A percentile compares a stretch with the other conserved stretches of the same genome.
Evolutionary conservation across 2,888 invertebrate genomes (phyloP).

Genomic region (Eupithecia dodoneata): DNA sequence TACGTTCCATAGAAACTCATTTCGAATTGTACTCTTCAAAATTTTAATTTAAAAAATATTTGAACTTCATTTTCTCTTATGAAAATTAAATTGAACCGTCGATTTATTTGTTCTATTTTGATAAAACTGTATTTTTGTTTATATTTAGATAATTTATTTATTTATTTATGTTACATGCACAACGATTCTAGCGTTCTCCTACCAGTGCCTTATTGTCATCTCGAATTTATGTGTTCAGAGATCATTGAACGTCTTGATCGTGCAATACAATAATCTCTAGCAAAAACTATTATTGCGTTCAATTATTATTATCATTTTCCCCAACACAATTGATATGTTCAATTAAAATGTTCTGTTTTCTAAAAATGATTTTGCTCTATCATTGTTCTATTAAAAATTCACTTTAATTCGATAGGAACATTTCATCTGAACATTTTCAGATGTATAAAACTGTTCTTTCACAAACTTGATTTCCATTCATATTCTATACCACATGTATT

Average conservation of each 20-base stretch:
- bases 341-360: slow-evolving; percentile 60
- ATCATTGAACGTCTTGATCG: slow-evolving; percentile 46
- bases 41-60: slow-evolving; percentile 61
- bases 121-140: slow-evolving; percentile 32
- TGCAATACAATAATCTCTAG: slow-evolving; percentile 47
- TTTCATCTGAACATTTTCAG: slow-evolving; percentile 33
- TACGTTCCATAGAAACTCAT: slow-evolving; percentile 51
- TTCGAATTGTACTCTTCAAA: slow-evolving; percentile 59
- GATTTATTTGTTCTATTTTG: slow-evolving; percentile 43
- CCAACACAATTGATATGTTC: slow-evolving; percentile 74
- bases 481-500: slow-evolving; percentile 16
- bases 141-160: slow-evolving; percentile 23
- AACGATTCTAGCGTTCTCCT: slow-evolving; percentile 61
- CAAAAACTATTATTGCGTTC: slow-evolving; percentile 49
- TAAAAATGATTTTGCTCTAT: slow-evolving; percentile 64
- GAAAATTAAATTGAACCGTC: slow-evolving; percentile 44
- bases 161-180: slow-evolving; percentile 44
- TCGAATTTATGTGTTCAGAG: slow-evolving; percentile 50
- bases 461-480: slow-evolving; percentile 5
- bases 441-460: slow-evolving; percentile 4
- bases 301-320: slow-evolving; percentile 52
- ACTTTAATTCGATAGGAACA: slow-evolving; percentile 54
- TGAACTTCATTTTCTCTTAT: slow-evolving; percentile 53
- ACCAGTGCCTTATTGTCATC: slow-evolving; percentile 69
- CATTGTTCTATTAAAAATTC: slow-evolving; percentile 61